Evolutionary conservation across 1,140 invertebrate species (phyloP).

Genomic region (Eupristina koningsbergeri): DNA sequence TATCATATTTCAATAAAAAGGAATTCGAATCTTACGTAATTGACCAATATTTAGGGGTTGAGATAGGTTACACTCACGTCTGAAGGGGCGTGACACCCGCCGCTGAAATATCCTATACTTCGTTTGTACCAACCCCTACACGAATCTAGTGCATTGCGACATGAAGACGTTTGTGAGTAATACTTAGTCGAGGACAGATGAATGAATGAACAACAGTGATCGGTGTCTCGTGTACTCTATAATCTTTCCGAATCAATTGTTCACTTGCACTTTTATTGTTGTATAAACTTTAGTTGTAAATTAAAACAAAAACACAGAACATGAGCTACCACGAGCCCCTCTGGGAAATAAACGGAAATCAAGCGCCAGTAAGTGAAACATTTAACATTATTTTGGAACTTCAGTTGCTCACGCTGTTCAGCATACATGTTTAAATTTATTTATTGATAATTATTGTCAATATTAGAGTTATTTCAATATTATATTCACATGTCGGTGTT

Average conservation of each 20-base stretch:
- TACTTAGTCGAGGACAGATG: background rate
- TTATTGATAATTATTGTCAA: too few species aligned
- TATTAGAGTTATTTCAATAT: too few species aligned
- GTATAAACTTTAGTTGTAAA: background rate
- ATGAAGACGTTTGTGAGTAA: background rate
- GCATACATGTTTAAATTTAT: background rate
- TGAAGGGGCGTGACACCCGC: slow-evolving; percentile 47
- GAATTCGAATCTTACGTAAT: background rate
- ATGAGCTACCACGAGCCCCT: slow-evolving; percentile 71
- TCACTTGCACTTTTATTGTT: background rate
- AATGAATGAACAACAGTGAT: background rate
- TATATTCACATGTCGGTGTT: too few species aligned
- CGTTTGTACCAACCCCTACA: background rate
- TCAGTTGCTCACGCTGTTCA: background rate
- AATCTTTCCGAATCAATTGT: background rate
- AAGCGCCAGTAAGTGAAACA: slow-evolving; percentile 66
- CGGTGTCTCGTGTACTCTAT: background rate
- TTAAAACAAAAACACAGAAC: slow-evolving; percentile 60
- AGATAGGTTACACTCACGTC: slow-evolving; percentile 14
- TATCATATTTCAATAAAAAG: background rate
- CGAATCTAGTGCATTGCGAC: background rate
- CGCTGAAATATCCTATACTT: background rate
- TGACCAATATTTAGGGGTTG: background rate
- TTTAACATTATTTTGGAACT: background rate
- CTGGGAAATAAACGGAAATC: slow-evolving; percentile 72